These are phyloP conservation scores for Neogale vison DNA, from an alignment of 2,113 vertebrate species.

Conservation along the genomic window DNA sequence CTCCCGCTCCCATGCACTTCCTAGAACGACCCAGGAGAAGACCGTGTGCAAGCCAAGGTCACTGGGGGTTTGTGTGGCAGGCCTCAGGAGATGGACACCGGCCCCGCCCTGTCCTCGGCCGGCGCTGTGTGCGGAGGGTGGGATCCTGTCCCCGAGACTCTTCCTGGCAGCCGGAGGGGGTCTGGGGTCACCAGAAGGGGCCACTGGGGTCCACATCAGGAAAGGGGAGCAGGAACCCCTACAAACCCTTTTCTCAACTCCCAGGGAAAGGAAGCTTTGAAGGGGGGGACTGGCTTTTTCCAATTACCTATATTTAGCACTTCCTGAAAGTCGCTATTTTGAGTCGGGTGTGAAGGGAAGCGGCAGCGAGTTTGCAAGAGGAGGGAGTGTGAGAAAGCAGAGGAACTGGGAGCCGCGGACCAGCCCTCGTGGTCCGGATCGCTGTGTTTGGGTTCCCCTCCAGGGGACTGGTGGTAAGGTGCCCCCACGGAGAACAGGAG, in stretches of 20 bases:
- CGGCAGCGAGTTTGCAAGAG: neutral
- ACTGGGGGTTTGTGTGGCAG: rapidly evolving
- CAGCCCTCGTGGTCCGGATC: neutral
- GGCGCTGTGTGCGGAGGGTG: rapidly evolving
- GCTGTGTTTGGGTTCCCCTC: rapidly evolving
- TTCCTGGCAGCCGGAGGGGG: neutral
- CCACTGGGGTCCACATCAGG: rapidly evolving
- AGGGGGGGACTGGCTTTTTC: neutral
- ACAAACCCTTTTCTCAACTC: neutral
- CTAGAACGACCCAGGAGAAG: neutral
- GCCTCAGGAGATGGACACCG: rapidly evolving
- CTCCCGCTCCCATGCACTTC: neutral
- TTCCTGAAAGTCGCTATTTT: constrained; percentile 63
- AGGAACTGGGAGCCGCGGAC: neutral
- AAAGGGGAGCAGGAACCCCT: neutral
- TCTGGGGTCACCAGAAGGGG: rapidly evolving
- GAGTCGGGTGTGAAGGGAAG: constrained; percentile 47
- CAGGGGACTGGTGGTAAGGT: neutral
- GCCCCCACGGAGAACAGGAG: neutral
- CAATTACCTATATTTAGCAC: constrained; percentile 45
- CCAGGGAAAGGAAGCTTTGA: neutral
- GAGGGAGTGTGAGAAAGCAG: neutral
- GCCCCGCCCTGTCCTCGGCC: neutral
- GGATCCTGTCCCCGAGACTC: rapidly evolving
- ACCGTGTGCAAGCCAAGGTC: neutral